Base-by-base conservation (phyloP, 2,113 vertebrate species). In the Muntiacus reevesi region DNA sequence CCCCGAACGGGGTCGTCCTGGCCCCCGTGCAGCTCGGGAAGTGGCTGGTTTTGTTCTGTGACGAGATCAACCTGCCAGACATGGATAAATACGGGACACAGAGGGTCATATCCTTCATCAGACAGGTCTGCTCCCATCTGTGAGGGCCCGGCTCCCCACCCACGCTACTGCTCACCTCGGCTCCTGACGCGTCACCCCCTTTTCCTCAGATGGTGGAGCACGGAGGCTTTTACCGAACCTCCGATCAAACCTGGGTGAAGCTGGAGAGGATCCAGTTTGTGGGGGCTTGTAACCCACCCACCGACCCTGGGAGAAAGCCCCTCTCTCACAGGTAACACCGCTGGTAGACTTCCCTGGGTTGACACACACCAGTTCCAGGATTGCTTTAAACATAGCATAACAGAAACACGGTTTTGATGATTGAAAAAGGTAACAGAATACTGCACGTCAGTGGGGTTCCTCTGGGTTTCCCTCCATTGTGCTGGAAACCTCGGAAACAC, bases 21-120 rank as follows among this genome's bases (percentile, higher is more conserved):
- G 99, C 99, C n/a, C 99, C 99, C 0, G 99, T 99, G 13, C 99
- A 99, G 95, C 99, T 99, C 7, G 99, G 99, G 19, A 99, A 99
- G 98, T 99, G 99, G 99, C 98, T 99, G 98, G 99, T 99, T 60
- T 97, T 99, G 83, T 99, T 99, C 98, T 99, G 99, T 95, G 99
- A 99, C 43, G 99, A 99, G 96, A 99, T 99, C 98, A 99, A 99
- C 98, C 96, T 99, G 97, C 99, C 99, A 0, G 99, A 99, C 97
- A 99, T 99, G 99, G 99, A 99, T 96, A 99, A 99, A 60, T 99
- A 99, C 0, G 99, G 99, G 97, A 99, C 99, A 0, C 99, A 99
- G 98, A 99, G 99, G 97, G 99, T 99, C 98, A 99, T 99, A 94
- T 99, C 99, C 95, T 99, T 99, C 99, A 99, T 99, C 98, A 99